These are phyloP conservation scores for Drosophila subsilvestris DNA, from an alignment of 2,888 invertebrate species.

Conservation along the genomic window DNA sequence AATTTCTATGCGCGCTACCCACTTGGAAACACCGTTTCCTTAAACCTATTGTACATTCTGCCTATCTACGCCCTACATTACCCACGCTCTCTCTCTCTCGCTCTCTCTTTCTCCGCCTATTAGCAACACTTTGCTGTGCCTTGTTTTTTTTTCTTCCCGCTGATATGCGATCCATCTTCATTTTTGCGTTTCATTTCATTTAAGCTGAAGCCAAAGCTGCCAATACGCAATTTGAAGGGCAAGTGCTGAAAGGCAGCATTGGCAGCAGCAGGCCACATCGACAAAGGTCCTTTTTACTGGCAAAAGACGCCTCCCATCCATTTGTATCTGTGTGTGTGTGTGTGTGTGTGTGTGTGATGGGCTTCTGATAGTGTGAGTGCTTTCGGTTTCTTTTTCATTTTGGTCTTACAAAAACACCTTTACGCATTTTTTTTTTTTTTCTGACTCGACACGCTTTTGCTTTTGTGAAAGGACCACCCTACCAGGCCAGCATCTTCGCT, in stretches of 20 bases:
- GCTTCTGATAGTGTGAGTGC: conserved; percentile 8
- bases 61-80: background rate
- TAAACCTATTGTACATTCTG: background rate
- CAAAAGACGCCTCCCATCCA: conserved; percentile 1
- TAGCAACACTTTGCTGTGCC: conserved; percentile 23
- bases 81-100: background rate
- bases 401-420: conserved; percentile 72
- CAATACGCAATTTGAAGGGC: conserved; percentile 50
- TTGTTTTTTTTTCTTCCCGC: conserved; percentile 5
- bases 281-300: conserved; percentile 31
- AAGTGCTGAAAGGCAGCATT: conserved; percentile 21
- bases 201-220: conserved; percentile 32
- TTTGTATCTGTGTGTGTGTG: conserved; percentile 3
- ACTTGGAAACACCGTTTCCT: no score
- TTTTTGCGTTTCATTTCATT: conserved; percentile 66
- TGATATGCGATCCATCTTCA: conserved; percentile 74
- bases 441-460: conserved; percentile 71
- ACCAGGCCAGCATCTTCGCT: conserved; percentile 2
- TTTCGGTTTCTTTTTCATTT: conserved; percentile 49
- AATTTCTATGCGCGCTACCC: no score
- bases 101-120: conserved; percentile 6
- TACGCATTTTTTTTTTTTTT: conserved; percentile 48
- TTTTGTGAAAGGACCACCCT: conserved; percentile 44
- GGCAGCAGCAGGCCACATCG: conserved; percentile 24
- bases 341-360: background rate